These are phyloP conservation scores for Sebastolobus alascanus DNA, from an alignment of 2,797 vertebrate genomes.

Conservation along the genomic window DNA sequence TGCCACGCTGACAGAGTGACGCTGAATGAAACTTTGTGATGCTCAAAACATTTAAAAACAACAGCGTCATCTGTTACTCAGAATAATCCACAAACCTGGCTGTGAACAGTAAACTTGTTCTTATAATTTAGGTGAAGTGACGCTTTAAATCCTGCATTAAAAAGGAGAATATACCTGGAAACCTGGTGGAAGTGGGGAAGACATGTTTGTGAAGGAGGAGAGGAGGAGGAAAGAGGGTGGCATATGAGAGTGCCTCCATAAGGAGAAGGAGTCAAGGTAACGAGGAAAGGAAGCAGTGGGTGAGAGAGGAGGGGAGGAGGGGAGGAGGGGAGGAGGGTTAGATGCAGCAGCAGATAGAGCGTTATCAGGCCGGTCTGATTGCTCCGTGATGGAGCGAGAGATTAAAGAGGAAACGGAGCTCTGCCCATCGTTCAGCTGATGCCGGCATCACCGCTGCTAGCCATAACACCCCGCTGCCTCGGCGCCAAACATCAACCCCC, in stretches of 20 bases:
- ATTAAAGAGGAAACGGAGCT: slow-evolving; percentile 74
- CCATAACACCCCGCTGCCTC: slow-evolving; percentile 84
- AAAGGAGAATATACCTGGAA: background rate
- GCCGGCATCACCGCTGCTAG: slow-evolving; percentile 68
- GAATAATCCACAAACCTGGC: background rate
- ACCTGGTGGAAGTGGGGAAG: background rate
- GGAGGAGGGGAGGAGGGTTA: slow-evolving; percentile 33
- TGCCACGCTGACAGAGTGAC: background rate
- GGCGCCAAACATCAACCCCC: slow-evolving; percentile 75
- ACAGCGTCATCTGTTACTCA: too few species aligned
- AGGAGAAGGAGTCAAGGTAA: slow-evolving; percentile 17
- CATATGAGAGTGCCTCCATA: background rate
- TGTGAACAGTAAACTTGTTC: background rate
- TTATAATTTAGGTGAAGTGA: background rate
- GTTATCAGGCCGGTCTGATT: slow-evolving; percentile 79
- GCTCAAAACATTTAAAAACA: background rate
- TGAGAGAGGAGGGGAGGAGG: background rate
- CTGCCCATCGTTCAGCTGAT: slow-evolving; percentile 71
- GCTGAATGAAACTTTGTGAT: background rate
- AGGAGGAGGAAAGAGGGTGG: background rate
- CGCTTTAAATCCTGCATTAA: background rate
- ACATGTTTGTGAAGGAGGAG: background rate
- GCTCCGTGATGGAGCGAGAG: slow-evolving; percentile 70
- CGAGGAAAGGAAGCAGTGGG: slow-evolving; percentile 30
- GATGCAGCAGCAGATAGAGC: slow-evolving; percentile 80